Base-by-base conservation (phyloP, 1,140 invertebrate genomes). In the Drosophila ambigua region DNA sequence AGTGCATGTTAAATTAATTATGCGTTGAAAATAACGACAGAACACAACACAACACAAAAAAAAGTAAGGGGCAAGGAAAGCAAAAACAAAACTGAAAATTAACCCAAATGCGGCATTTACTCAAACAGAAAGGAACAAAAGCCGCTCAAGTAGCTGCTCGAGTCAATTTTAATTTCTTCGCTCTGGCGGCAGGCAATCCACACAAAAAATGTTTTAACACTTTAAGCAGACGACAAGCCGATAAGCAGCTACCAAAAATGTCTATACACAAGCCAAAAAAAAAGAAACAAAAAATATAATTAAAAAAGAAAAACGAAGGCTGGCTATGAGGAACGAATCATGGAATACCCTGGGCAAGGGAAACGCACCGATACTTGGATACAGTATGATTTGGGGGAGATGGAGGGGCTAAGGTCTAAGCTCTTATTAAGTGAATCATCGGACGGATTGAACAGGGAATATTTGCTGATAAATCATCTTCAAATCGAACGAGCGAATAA, bases 1-100 rank as follows among this genome's bases (percentile, higher is more conserved):
- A 80, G 77, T 87, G 81, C 82, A 85, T 87, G 69, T 87, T 76
- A 82, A 85, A 87, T 82, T 82, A 85, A 85, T 85, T 85, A 85
- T 85, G 74, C 65, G 73, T 41, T 71, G 76, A 83, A 75, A 82
- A 82, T 79, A 78, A 83, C 76, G 63, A 72, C 11, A 8, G 31
- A 51, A 52, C 35, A 54, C 31, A 31, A 31, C 20, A 20, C 20
- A 28, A 39, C 16, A 16, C 16, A 16, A 13, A 5, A 39, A 39
- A 35, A 24, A 1, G 1, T 20, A 2, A 20, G 20, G 20, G 20
- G 20, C 1, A 20, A 20, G 20, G 20, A 1, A 20, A 20, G 20
- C 1, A 20, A 1, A 3, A 24, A 24, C n/a, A 45, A 50, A 66
- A 66, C 57, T 28, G n/a, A 54, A 52, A 67, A 68, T 54, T 26